phyloP scores from a whole-genome alignment of 2,888 invertebrate species.

The Chaetoderma sp. region DNA sequence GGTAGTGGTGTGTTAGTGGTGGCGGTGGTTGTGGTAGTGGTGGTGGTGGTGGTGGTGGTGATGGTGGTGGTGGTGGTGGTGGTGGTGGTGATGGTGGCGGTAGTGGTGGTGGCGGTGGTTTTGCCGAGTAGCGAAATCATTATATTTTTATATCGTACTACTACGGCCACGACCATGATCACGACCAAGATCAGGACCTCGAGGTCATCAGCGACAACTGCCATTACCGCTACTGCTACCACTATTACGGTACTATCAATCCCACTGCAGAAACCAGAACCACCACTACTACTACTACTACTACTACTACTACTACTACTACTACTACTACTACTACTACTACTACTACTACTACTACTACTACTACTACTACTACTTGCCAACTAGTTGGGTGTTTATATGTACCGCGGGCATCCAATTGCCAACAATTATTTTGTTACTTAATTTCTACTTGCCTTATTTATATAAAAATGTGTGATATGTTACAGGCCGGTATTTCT shows the following conservation, averaged over 20 bases:
- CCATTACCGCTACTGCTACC: not conserved
- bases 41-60: not conserved
- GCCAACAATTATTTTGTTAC: too few relatives aligned
- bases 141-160: not conserved
- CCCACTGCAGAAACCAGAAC: not conserved
- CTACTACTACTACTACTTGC: too few relatives aligned
- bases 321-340: constrained; percentile 1
- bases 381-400: too few relatives aligned
- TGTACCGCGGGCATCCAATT: too few relatives aligned
- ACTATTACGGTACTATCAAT: not conserved
- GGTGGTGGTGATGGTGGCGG: not conserved
- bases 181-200: not conserved
- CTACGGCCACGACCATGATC: not conserved
- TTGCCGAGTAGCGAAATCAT: not conserved
- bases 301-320: not conserved
- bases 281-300: not conserved
- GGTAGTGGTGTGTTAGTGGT: too few relatives aligned
- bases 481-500: too few relatives aligned
- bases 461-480: too few relatives aligned
- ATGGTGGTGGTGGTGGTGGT: not conserved
- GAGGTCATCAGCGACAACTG: not conserved
- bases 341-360: not conserved
- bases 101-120: not conserved
- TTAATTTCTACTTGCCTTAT: too few relatives aligned
- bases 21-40: too few relatives aligned